phyloP scores from a whole-genome alignment of 35 echinoderm and acorn worm genomes.

The Antedon bifida region DNA sequence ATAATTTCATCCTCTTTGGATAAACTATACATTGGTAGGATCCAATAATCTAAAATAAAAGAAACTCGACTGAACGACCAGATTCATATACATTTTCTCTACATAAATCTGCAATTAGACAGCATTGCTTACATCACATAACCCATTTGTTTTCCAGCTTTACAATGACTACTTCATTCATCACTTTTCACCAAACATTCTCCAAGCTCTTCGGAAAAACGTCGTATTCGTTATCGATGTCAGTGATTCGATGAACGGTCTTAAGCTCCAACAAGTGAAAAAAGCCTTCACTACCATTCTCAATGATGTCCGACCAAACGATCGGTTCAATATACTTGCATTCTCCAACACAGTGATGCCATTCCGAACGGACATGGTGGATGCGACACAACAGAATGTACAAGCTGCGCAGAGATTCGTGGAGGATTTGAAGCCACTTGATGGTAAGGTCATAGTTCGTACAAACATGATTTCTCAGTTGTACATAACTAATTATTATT shows the following conservation, averaged over 20 bases:
- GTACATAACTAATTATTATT: no score
- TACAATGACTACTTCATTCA: constrained; percentile 75
- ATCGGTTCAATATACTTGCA: constrained; percentile 84
- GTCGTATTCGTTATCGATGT: constrained; percentile 86
- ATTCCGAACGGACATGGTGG: neutral
- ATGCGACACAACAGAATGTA: constrained; percentile 33
- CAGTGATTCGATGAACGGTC: constrained; percentile 76
- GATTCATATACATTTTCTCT: no score
- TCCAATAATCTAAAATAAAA: no score
- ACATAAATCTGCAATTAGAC: no score
- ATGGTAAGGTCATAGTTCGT: constrained; percentile 13
- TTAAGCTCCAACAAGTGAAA: constrained; percentile 63
- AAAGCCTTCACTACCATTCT: constrained; percentile 72
- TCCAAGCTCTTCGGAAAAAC: constrained; percentile 63
- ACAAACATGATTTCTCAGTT: no score
- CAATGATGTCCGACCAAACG: constrained; percentile 60
- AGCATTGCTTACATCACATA: no score
- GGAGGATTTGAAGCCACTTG: constrained; percentile 39
- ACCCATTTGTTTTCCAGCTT: constrained; percentile 19
- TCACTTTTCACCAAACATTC: constrained; percentile 61
- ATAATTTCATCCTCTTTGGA: no score
- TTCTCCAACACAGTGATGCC: constrained; percentile 20
- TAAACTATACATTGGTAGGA: no score
- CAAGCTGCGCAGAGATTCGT: constrained; percentile 50
- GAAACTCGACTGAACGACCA: no score